Percentiles rank a stretch among this genome's conserved stretches.
These are phyloP conservation scores for Erannis defoliaria DNA, from an alignment of 2,888 invertebrate genomes.

Conservation along the genomic window DNA sequence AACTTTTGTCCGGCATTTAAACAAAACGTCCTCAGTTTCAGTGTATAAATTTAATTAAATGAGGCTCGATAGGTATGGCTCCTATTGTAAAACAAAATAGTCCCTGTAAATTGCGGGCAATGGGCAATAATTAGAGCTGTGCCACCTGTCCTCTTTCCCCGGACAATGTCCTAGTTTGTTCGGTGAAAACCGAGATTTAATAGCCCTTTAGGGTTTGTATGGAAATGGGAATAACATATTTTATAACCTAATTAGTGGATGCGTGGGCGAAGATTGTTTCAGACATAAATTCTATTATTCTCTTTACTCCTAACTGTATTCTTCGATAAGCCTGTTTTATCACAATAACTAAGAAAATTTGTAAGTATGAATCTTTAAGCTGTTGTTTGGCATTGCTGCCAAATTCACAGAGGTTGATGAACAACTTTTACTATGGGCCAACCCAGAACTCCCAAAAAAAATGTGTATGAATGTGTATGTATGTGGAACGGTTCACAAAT, in stretches of 20 bases:
- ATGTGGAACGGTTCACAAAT: too few relatives aligned
- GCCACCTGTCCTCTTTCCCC: conserved; percentile 29
- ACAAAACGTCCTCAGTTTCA: conserved; percentile 13
- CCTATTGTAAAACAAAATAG: conserved; percentile 62
- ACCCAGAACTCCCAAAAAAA: too few relatives aligned
- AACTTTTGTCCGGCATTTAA: neutral
- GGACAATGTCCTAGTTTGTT: conserved; percentile 32
- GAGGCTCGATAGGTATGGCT: conserved; percentile 50
- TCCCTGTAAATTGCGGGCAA: conserved; percentile 54
- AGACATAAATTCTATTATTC: too few relatives aligned
- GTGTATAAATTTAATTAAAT: conserved; percentile 65
- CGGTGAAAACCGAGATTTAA: conserved; percentile 25
- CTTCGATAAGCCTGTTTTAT: too few relatives aligned
- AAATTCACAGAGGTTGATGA: too few relatives aligned
- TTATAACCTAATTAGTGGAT: conserved; percentile 17
- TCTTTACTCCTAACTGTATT: too few relatives aligned
- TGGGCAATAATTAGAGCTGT: conserved; percentile 19
- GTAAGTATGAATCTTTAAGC: too few relatives aligned
- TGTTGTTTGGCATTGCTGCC: too few relatives aligned
- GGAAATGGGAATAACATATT: conserved; percentile 9
- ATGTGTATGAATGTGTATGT: too few relatives aligned
- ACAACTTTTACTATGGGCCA: too few relatives aligned
- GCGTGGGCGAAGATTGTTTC: neutral
- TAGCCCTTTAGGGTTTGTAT: conserved; percentile 34
- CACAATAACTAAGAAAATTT: too few relatives aligned